These are phyloP conservation scores for Thumatha senex DNA, from an alignment of 2,888 invertebrate genomes.

Conservation along the genomic window DNA sequence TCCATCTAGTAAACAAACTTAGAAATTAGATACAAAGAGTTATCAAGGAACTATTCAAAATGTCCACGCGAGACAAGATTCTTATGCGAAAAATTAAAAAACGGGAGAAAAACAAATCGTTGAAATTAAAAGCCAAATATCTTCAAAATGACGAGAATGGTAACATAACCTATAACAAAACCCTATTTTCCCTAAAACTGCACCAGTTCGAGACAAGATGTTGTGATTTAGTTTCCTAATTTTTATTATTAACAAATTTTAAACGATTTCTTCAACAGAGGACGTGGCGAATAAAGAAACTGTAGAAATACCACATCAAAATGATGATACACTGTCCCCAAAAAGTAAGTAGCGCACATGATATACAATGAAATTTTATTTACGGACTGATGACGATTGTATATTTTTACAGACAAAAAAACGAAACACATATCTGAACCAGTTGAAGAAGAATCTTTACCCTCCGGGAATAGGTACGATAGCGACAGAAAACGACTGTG, in stretches of 20 bases:
- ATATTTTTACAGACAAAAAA: constrained; percentile 48
- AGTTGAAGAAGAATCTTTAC: background rate
- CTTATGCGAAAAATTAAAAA: constrained; percentile 91
- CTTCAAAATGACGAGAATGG: constrained; percentile 43
- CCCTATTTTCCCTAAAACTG: no score
- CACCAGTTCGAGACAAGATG: no score
- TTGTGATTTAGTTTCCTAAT: no score
- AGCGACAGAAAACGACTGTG: constrained; percentile 41
- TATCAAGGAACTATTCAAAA: no score
- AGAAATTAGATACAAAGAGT: no score
- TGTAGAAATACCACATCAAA: constrained; percentile 25
- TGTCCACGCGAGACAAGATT: constrained; percentile 88
- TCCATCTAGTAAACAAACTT: no score
- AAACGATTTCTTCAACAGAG: no score
- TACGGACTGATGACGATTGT: background rate
- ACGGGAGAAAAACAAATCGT: constrained; percentile 87
- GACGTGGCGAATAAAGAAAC: no score
- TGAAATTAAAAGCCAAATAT: constrained; percentile 73
- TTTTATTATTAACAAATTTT: no score
- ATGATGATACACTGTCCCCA: constrained; percentile 20
- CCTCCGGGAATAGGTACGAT: constrained; percentile 34
- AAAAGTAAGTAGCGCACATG: constrained; percentile 52
- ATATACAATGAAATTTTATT: background rate
- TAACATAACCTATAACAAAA: constrained; percentile 51
- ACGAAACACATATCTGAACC: constrained; percentile 48